phyloP scores from a whole-genome alignment of 2,113 vertebrate species.

The Pachypanchax playfairii region DNA sequence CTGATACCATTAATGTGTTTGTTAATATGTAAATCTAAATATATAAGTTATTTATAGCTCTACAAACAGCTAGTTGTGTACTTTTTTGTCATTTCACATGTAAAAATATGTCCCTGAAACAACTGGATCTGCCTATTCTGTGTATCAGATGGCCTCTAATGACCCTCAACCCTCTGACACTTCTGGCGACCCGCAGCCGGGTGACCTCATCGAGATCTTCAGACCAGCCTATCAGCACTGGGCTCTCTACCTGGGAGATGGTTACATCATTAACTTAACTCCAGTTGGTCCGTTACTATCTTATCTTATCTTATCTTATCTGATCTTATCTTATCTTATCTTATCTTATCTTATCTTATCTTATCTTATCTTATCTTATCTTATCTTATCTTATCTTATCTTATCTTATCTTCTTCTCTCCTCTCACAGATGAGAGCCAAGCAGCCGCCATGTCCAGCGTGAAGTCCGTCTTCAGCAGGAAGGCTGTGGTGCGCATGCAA shows the following conservation, averaged over 20 bases:
- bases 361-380: background rate
- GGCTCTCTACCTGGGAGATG: slow-evolving; percentile 92
- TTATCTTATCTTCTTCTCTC: too few species aligned
- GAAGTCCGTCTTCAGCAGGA: slow-evolving; percentile 89
- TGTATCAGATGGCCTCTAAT: slow-evolving; percentile 83
- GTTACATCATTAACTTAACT: slow-evolving; percentile 90
- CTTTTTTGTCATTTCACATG: too few species aligned
- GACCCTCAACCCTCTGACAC: slow-evolving; percentile 67
- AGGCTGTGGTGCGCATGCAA: slow-evolving; percentile 91
- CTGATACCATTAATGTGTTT: background rate
- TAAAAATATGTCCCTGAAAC: too few species aligned
- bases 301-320: too few species aligned
- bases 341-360: background rate
- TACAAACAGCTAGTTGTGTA: background rate
- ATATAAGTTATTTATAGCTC: background rate
- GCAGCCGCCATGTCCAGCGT: slow-evolving; percentile 81
- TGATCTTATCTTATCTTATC: too few species aligned
- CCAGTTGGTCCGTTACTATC: slow-evolving; percentile 84
- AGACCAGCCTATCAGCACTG: slow-evolving; percentile 90
- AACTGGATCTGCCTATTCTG: background rate
- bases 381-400: background rate
- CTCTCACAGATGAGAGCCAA: slow-evolving; percentile 80
- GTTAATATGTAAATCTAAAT: background rate
- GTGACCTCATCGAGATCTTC: slow-evolving; percentile 94
- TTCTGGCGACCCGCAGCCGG: slow-evolving; percentile 81